Evolutionary conservation across 2,888 invertebrate genomes (phyloP), one percentile per base, ranked within the genome.

Genomic region (Gasteruption jaculator): DNA sequence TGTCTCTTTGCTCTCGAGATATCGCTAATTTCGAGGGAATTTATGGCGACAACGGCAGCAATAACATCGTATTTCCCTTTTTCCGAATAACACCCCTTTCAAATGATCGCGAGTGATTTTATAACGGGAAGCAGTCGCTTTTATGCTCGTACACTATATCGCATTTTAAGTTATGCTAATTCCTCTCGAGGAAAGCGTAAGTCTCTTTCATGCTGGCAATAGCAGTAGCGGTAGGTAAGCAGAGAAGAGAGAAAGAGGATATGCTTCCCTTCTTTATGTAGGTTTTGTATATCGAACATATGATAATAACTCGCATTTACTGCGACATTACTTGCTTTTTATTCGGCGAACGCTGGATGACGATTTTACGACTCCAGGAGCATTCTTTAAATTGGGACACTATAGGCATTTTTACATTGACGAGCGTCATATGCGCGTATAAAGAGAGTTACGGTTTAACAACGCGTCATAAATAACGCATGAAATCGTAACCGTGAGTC

Each of bases 251-350:
- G n/a, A n/a, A n/a, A n/a, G n/a, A n/a, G n/a, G n/a, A n/a, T n/a
- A n/a, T n/a, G n/a, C n/a, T n/a, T n/a, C n/a, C n/a, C n/a, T n/a
- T n/a, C n/a, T n/a, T n/a, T n/a, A n/a, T n/a, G n/a, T n/a, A n/a
- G n/a, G n/a, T n/a, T n/a, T n/a, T n/a, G n/a, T n/a, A n/a, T 59
- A 65, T 63, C 60, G 57, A 65, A 64, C 61, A 55, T 64, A 60
- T 63, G n/a, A n/a, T 65, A 60, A 61, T 65, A 64, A 62, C 59
- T 56, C 46, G 58, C 53, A 52, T 60, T 61, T 58, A 60, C 49
- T 40, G 48, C 53, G 54, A 54, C 46, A 56, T 55, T 50, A 49
- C 50, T 52, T 44, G 56, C 56, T 56, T 59, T 60, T 63, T 58
- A 57, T 60, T 57, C 54, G 53, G 30, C 50, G 45, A 54, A 54